Base-by-base conservation (phyloP, 2,888 invertebrate genomes). In the Volucella inanis region DNA sequence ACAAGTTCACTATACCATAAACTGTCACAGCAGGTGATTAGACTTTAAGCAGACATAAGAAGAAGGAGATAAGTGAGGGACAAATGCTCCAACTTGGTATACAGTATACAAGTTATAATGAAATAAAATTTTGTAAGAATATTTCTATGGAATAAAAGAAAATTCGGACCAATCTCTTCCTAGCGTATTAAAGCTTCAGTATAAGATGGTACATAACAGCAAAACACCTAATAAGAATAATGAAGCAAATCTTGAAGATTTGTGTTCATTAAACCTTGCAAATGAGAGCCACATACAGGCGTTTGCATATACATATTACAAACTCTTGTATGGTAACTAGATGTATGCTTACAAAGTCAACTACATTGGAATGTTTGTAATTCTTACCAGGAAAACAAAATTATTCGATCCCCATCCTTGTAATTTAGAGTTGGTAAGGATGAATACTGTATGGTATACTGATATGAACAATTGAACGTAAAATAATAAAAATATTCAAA, bases 1-100 rank as follows among this genome's bases (percentile, higher is more conserved):
- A 77, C 76, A 68, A 68, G 62, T 77, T 70, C 70, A 77, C 70
- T 70, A 54, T 70, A 47, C 47, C 70, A 77, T 61, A 77, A 77
- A 70, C 52, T 70, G 70, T 77, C 62, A 47, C 77, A 77, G 77
- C 77, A 62, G 77, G 77, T 70, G 68, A 77, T 70, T 68, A 70
- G 70, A 6, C 31, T 77, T 45, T 77, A 59, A 77, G 61, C 70
- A 62, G 68, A 62, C 68, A 77, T 39, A 77, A 77, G 61, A 45
- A 54, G 54, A 77, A 62, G 47, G 68, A 77, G 61, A 70, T 61
- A 77, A 77, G 68, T 77, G 54, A 77, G 54, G 45, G 47, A 70
- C 77, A 77, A 77, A 70, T 77, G 62, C 54, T 70, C 55, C 70
- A 62, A 68, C 77, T 62, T 71, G 50, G 31, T 62, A 62, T 59